Percentiles rank a stretch among this genome's conserved stretches.
Conservation (phyloP, 2,888 invertebrate species). For the Caenorhabditis sp. region DNA sequence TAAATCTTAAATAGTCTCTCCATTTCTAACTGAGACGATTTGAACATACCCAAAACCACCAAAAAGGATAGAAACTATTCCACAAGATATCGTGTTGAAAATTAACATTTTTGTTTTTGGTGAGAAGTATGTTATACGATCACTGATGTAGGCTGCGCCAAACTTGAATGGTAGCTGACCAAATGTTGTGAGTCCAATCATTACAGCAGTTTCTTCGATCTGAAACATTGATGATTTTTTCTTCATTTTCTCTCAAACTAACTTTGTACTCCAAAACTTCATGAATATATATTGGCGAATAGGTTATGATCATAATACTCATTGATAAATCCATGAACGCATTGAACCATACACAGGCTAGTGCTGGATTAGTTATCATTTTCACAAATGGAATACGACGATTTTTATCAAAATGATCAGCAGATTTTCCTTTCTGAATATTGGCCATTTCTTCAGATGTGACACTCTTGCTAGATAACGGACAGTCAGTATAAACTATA, state of each 20-base stretch:
- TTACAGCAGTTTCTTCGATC: conserved; percentile 25
- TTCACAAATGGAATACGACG: background rate
- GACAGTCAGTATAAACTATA: conserved; percentile 29
- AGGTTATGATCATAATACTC: conserved; percentile 34
- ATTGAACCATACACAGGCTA: conserved; percentile 33
- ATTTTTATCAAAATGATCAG: conserved; percentile 19
- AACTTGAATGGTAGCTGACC: conserved; percentile 35
- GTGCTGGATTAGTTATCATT: conserved; percentile 23
- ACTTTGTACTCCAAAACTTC: conserved; percentile 22
- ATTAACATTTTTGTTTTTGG: conserved; percentile 6
- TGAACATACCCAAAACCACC: conserved; percentile 14
- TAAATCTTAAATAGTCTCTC: conserved; percentile 5
- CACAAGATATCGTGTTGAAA: conserved; percentile 13
- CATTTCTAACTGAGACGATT: too few relatives aligned
- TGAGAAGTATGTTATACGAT: conserved; percentile 6
- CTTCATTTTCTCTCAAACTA: background rate
- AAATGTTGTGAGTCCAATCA: conserved; percentile 28
- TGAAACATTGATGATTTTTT: background rate
- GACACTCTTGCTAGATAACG: conserved; percentile 14
- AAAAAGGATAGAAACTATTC: conserved; percentile 26
- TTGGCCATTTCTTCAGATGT: conserved; percentile 13
- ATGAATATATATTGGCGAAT: conserved; percentile 30
- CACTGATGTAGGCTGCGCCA: conserved; percentile 31
- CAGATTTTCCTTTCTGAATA: conserved; percentile 33
- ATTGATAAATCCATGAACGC: conserved; percentile 35